Percentiles rank a stretch among this genome's conserved stretches.
These are phyloP conservation scores for Drosophila lacicola DNA, from an alignment of 2,888 invertebrate species.

Conservation along the genomic window DNA sequence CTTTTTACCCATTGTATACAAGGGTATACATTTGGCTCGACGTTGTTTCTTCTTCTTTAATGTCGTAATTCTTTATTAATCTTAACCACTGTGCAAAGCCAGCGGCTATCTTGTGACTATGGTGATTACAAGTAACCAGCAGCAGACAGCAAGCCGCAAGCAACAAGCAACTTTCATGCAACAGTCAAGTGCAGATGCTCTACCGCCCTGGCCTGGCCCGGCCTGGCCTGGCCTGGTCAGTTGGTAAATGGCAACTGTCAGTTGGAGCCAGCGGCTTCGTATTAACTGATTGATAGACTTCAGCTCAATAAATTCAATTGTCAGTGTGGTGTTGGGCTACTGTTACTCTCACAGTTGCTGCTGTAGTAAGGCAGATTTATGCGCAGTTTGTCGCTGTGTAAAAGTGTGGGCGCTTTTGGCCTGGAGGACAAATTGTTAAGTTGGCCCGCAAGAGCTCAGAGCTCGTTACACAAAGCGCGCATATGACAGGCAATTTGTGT, in stretches of 20 bases:
- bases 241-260: constrained; percentile 31
- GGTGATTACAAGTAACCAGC: constrained; percentile 51
- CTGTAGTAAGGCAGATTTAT: constrained; percentile 55
- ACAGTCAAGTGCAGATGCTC: constrained; percentile 31
- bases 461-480: constrained; percentile 72
- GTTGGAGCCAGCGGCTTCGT: constrained; percentile 54
- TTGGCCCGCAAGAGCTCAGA: constrained; percentile 41
- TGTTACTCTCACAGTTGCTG: constrained; percentile 16
- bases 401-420: constrained; percentile 23
- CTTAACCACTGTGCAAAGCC: constrained; percentile 29
- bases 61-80: not conserved
- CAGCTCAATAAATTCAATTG: constrained; percentile 76
- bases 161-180: constrained; percentile 41
- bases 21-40: too few species aligned
- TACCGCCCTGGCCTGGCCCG: not conserved
- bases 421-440: constrained; percentile 68
- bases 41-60: not conserved
- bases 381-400: constrained; percentile 25
- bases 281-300: constrained; percentile 77
- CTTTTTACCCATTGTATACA: too few species aligned
- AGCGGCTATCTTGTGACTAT: constrained; percentile 37
- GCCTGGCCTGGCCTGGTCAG: constrained; percentile 23
- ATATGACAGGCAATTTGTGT: constrained; percentile 80
- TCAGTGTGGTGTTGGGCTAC: constrained; percentile 47
- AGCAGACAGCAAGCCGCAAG: constrained; percentile 26